Percentiles rank a stretch among this genome's conserved stretches.
phyloP scores from a whole-genome alignment of 2,888 invertebrate species.

The Chamaedrilus cognettii region DNA sequence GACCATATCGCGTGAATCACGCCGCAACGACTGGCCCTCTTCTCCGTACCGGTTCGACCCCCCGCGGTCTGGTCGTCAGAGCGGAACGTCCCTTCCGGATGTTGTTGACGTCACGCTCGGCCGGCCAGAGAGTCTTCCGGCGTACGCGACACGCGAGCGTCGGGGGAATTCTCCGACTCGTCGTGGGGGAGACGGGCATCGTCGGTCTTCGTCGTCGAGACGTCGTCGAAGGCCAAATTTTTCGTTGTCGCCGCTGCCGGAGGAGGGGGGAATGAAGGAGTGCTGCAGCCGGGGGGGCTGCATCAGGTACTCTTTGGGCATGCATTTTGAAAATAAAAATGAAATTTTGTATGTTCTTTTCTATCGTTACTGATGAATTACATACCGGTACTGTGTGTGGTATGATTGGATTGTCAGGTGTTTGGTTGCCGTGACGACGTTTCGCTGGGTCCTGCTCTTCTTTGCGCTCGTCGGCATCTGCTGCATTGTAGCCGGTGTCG shows the following conservation, averaged over 20 bases:
- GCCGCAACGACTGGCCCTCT: background rate
- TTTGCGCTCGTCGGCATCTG: slow-evolving; percentile 54
- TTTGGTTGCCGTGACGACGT: slow-evolving; percentile 49
- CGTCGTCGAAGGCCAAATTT: background rate
- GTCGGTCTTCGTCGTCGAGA: background rate
- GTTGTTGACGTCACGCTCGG: no score
- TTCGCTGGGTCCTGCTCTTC: slow-evolving; percentile 55
- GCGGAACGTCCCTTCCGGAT: no score
- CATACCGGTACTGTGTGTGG: no score
- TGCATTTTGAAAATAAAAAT: no score
- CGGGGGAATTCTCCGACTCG: background rate
- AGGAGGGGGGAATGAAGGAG: slow-evolving; percentile 4
- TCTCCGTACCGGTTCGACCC: no score
- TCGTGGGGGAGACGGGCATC: no score
- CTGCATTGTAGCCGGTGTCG: slow-evolving; percentile 55
- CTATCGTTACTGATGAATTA: no score
- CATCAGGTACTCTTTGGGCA: slow-evolving; percentile 47
- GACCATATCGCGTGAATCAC: background rate
- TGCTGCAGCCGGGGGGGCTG: slow-evolving; percentile 1
- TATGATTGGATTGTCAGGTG: slow-evolving; percentile 53
- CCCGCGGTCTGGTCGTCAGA: no score
- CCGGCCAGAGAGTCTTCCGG: background rate
- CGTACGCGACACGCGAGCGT: background rate
- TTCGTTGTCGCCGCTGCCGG: background rate
- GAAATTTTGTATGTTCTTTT: no score